Evolutionary conservation across 2,797 vertebrate genomes (phyloP), one percentile per base, ranked within the genome.

Genomic region (Bucorvus abyssinicus): DNA sequence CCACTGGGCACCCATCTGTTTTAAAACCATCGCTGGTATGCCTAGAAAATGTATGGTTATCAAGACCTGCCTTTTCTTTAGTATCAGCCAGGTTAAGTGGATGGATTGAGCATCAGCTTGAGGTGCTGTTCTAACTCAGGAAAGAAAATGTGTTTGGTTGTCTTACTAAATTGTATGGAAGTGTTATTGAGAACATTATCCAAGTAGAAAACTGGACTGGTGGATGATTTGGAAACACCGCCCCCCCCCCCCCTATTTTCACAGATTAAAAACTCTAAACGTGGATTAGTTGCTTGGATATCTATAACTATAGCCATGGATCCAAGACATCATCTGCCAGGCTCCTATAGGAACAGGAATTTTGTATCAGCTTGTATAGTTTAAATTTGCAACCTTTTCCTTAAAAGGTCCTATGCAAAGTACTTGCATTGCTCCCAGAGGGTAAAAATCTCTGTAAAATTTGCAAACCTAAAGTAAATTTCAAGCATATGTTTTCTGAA

Each of bases 381-480:
- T 97, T 94, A 95, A 95, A 96, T 96, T 77, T 94, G 77, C 74
- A 93, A 94, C 22, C 19, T 49, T 84, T 90, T 91, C n/a, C n/a
- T n/a, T n/a, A n/a, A n/a, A n/a, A n/a, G n/a, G n/a, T n/a, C n/a
- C n/a, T n/a, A n/a, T n/a, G n/a, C 67, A 84, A 96, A 95, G n/a
- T 2, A 45, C 75, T 96, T 94, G 30, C 32, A 42, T 90, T 95
- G 87, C 47, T 78, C 87, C 80, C 57, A 93, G 60, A 87, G 68
- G 87, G 84, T 81, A 96, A 80, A 92, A 92, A 65, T 95, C 52
- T 87, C 95, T 91, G 81, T 93, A 96, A 97, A 96, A 97, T 86
- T 96, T 97, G 52, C 74, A 96, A 95, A 90, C 64, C 82, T 77
- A 93, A 96, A 96, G 85, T 95, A 97, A 97, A 97, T 96, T 97